Percentiles rank a stretch among this genome's conserved stretches.
Conservation (phyloP, 2,113 vertebrate genomes). For the Dendrocopos noguchii region DNA sequence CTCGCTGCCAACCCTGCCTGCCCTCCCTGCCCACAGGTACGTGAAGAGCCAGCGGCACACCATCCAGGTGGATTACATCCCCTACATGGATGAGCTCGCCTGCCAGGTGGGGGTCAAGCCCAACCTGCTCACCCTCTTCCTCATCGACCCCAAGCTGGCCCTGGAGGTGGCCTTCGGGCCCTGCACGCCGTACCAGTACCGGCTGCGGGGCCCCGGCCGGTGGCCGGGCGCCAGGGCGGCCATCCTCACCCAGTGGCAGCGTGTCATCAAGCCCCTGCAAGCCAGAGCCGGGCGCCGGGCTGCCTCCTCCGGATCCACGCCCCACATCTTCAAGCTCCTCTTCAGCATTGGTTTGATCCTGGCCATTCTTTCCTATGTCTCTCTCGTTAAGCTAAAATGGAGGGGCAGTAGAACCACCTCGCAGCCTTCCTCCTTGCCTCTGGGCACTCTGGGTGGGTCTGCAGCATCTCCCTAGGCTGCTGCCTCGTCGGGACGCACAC, state of each 20-base stretch:
- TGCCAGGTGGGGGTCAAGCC: slow-evolving; percentile 78
- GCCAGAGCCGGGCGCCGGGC: neutral
- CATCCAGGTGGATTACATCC: slow-evolving; percentile 86
- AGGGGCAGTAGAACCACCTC: neutral
- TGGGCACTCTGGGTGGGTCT: neutral
- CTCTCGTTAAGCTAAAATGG: neutral
- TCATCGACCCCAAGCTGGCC: slow-evolving; percentile 81
- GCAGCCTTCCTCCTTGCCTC: neutral
- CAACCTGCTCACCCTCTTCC: slow-evolving; percentile 67
- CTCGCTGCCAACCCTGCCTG: slow-evolving; percentile 18
- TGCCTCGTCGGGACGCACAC: fast-evolving
- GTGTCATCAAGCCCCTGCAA: slow-evolving; percentile 76
- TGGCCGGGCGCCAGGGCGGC: slow-evolving; percentile 80
- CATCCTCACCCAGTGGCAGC: slow-evolving; percentile 82
- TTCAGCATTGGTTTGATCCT: neutral
- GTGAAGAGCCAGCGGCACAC: slow-evolving; percentile 79
- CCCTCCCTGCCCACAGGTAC: slow-evolving; percentile 28
- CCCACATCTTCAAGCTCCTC: neutral
- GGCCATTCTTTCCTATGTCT: neutral
- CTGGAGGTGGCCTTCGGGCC: slow-evolving; percentile 78
- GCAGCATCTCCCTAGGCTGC: neutral
- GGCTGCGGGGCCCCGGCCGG: slow-evolving; percentile 76
- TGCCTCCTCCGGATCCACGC: fast-evolving
- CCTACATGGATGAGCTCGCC: slow-evolving; percentile 87
- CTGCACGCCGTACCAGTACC: slow-evolving; percentile 84